phyloP scores from a whole-genome alignment of 2,888 invertebrate species.

The Geophilus truncorum region DNA sequence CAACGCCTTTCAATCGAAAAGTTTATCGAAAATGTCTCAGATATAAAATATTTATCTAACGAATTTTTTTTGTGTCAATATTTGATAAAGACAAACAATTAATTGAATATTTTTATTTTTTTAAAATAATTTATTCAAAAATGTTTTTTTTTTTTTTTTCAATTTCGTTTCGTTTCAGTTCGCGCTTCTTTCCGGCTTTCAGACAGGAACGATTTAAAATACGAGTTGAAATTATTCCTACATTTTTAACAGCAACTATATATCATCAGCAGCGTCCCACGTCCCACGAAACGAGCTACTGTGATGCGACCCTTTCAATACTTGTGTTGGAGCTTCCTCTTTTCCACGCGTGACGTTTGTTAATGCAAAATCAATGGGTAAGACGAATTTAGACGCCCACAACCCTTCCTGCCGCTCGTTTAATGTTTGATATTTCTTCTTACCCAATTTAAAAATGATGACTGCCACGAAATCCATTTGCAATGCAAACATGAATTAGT shows the following conservation, averaged over 20 bases:
- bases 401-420: slow-evolving; percentile 2
- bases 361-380: slow-evolving; percentile 33
- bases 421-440: slow-evolving; percentile 25
- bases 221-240: neutral
- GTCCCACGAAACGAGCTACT: neutral
- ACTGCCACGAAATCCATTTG: slow-evolving; percentile 21
- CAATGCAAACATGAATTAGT: slow-evolving; percentile 25
- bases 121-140: too few relatives aligned
- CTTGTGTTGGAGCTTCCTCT: neutral
- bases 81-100: too few relatives aligned
- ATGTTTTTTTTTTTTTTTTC: neutral
- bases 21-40: too few relatives aligned
- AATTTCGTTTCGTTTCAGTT: neutral
- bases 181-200: neutral
- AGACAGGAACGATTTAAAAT: neutral
- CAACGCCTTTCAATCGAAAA: neutral
- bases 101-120: too few relatives aligned
- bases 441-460: slow-evolving; percentile 13
- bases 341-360: slow-evolving; percentile 29
- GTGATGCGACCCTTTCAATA: slow-evolving; percentile 3
- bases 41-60: too few relatives aligned
- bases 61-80: too few relatives aligned
- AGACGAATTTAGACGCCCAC: slow-evolving; percentile 28
- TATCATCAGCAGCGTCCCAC: neutral
- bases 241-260: neutral